Evolutionary conservation across 1,140 invertebrate species (phyloP), one percentile per base, ranked within the genome.

Genomic region (Nixonia krombeini): DNA sequence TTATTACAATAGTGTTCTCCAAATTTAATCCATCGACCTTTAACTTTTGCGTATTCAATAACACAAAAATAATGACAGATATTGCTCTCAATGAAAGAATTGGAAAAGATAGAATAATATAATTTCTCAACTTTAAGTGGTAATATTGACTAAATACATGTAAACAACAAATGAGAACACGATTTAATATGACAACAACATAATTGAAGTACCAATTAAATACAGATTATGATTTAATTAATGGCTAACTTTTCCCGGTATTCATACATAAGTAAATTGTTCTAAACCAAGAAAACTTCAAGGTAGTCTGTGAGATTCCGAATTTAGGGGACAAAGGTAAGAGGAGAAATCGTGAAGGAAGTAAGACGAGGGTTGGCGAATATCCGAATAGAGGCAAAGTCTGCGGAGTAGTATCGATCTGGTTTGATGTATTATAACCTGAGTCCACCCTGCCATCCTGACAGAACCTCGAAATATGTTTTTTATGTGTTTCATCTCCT

Each of bases 381-480:
- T 80, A 77, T 80, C 72, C 72, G 80, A 78, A 80, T 79, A 76
- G 79, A 76, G 79, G 71, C 74, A 72, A 79, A 79, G 73, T 79
- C 78, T 77, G 77, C 70, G 73, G 76, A 76, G 75, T 75, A 75
- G 77, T 84, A 85, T 85, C 82, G 82, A 85, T 85, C 79, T 79
- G 73, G 65, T 77, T 83, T 83, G 83, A 85, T 85, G 80, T 84
- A 85, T 85, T 85, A 81, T 76, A 75, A 74, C 70, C 69, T 47
- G 79, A 72, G 82, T 84, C 82, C 83, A 82, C 78, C 75, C 81
- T 77, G 80, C 75, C 75, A 59, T 73, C 70, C 64, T 47, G 75
- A 61, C 72, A 70, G 73, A 73, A 80, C 74, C 71, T 78, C 75
- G 78, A 77, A 85, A 85, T 85, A 84, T 84, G 80, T 82, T 85